These are phyloP conservation scores for Trilocha varians DNA, from an alignment of 2,888 invertebrate genomes.

Conservation along the genomic window DNA sequence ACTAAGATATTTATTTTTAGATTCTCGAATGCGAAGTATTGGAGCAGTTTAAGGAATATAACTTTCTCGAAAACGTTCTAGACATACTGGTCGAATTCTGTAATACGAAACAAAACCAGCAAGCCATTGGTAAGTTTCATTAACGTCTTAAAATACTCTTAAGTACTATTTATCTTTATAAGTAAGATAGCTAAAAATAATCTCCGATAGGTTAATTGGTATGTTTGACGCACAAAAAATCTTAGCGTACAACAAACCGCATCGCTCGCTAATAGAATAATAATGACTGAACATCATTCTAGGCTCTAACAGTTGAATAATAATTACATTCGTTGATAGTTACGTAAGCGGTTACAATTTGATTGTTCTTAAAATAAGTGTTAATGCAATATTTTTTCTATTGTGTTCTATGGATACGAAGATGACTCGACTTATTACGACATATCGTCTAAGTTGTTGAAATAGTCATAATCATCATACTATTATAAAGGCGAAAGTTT, in stretches of 20 bases:
- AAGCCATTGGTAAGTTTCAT: constrained; percentile 38
- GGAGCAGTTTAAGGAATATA: constrained; percentile 35
- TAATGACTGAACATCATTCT: not conserved
- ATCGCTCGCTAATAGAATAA: not conserved
- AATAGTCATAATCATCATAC: no score
- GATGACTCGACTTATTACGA: no score
- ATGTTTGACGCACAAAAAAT: no score
- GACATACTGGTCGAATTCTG: constrained; percentile 53
- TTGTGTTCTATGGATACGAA: no score
- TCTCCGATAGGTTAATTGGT: not conserved
- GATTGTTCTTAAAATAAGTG: not conserved
- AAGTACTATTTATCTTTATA: not conserved
- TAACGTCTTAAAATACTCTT: no score
- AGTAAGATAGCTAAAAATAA: no score
- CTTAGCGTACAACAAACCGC: not conserved
- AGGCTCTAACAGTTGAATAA: not conserved
- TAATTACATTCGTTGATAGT: not conserved
- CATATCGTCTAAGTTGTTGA: no score
- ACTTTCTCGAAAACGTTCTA: constrained; percentile 46
- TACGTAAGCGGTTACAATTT: not conserved
- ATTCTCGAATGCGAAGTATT: constrained; percentile 43
- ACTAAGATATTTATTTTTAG: constrained; percentile 28
- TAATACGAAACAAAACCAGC: constrained; percentile 36
- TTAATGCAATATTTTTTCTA: not conserved
- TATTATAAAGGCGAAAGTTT: no score